Evolutionary conservation across 1,140 invertebrate genomes (phyloP), one percentile per base, ranked within the genome.

Genomic region (Bombus pascuorum): DNA sequence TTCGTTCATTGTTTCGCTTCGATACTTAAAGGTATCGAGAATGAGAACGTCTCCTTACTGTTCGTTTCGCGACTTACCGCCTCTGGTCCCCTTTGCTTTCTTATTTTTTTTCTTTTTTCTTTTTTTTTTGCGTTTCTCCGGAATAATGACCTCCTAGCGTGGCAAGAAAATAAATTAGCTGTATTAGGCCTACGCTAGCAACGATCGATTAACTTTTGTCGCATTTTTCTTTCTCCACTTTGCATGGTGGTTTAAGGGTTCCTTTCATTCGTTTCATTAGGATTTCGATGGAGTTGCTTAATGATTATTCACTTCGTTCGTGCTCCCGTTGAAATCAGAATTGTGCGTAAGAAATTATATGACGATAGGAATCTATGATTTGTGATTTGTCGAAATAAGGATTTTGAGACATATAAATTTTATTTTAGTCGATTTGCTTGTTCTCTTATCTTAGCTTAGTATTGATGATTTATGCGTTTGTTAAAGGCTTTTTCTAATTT

Each of bases 151-250:
- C 80, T 85, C 59, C 74, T 12, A n/a, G 62, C 28, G 28, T 82
- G 86, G 78, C 89, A 83, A 81, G 66, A 85, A 87, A 83, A 90
- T 89, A 89, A 85, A 90, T 90, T 90, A 84, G 77, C 85, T 83
- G 1, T 39, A 39, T 39, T 8, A 83, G 76, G 76, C 76, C 77
- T 83, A 89, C 66, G 65, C 12, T 80, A 57, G 71, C 28, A 53
- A 80, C 87, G 87, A 86, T 89, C 88, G 84, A 89, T 89, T 86
- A 83, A 86, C 85, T 86, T 76, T 82, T n/a, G 65, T 77, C 65
- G 66, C 85, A 83, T 68, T 86, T 86, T 44, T 77, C 62, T 47
- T 39, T 32, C 2, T 57, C 28, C 10, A 32, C n/a, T 44, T 65
- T 32, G 25, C 57, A 32, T 3, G 3, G 2, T 1, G 10, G 3